A percentile compares a stretch with the other conserved stretches of the same genome.
phyloP scores from a whole-genome alignment of 2,888 invertebrate species.

The Drosophila paucipuncta region DNA sequence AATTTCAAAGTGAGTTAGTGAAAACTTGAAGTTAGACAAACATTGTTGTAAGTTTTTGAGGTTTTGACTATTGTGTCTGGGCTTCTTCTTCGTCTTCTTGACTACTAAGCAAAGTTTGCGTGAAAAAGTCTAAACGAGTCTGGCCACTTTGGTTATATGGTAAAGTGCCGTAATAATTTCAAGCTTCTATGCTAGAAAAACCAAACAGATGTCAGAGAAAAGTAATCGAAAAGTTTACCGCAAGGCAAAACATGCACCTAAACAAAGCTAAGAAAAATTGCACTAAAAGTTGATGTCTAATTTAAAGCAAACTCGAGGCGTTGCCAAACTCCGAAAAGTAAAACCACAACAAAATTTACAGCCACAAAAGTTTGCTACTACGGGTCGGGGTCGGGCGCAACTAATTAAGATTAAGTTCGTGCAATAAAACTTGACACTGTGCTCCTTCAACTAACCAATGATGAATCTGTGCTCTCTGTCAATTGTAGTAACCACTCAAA shows the following conservation, averaged over 20 bases:
- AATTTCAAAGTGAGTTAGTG: constrained; percentile 1
- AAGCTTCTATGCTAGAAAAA: constrained; percentile 5
- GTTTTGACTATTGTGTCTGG: constrained; percentile 2
- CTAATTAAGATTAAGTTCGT: constrained; percentile 73
- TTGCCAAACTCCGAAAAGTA: constrained; percentile 32
- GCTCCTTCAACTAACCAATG: constrained; percentile 47
- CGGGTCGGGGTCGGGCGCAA: constrained; percentile 23
- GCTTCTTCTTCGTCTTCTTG: neutral
- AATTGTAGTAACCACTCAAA: constrained; percentile 56
- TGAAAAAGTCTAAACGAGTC: constrained; percentile 32
- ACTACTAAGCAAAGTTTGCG: constrained; percentile 10
- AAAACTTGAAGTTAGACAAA: neutral
- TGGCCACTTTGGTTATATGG: constrained; percentile 35
- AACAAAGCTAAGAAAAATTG: constrained; percentile 64
- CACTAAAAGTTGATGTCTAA: constrained; percentile 69
- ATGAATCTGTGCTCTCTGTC: constrained; percentile 42
- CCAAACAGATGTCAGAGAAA: constrained; percentile 51
- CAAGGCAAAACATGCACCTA: constrained; percentile 58
- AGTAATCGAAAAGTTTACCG: constrained; percentile 73
- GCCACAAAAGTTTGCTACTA: constrained; percentile 58
- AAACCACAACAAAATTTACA: constrained; percentile 73
- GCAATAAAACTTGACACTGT: constrained; percentile 46
- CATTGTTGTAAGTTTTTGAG: neutral
- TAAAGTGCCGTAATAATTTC: constrained; percentile 27
- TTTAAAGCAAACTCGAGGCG: constrained; percentile 67